Evolutionary conservation across 1,140 invertebrate species (phyloP).

Genomic region (Camponotus pennsylvanicus): DNA sequence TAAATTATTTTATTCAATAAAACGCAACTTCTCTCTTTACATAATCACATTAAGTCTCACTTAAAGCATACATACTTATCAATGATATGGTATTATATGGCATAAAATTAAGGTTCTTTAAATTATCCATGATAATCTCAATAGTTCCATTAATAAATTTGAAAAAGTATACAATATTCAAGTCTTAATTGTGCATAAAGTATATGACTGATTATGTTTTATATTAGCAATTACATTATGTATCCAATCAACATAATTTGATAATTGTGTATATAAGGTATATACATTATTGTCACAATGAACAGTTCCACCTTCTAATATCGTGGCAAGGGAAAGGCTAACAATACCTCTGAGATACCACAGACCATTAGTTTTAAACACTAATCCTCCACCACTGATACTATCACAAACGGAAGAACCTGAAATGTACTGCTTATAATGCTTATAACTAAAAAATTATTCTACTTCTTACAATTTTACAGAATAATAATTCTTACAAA

Average conservation of each 20-base stretch:
- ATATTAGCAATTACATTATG: constrained; percentile 76
- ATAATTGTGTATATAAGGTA: constrained; percentile 82
- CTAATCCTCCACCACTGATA: constrained; percentile 84
- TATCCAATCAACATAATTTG: constrained; percentile 81
- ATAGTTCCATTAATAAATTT: not conserved
- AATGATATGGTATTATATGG: not conserved
- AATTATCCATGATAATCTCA: not conserved
- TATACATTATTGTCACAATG: constrained; percentile 80
- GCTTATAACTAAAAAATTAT: not conserved
- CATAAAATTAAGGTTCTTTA: not conserved
- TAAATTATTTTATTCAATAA: not conserved
- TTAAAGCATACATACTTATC: not conserved
- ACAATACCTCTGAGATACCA: constrained; percentile 84
- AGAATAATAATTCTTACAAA: not conserved
- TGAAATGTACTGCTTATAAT: constrained; percentile 64
- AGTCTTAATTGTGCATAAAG: constrained; percentile 62
- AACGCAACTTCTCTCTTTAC: not conserved
- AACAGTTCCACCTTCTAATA: constrained; percentile 58
- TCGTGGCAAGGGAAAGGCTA: constrained; percentile 78
- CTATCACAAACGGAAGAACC: constrained; percentile 83
- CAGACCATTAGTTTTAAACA: constrained; percentile 74
- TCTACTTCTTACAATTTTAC: not conserved
- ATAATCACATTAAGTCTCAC: not conserved
- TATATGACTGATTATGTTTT: constrained; percentile 65
- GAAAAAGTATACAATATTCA: not conserved